Evolutionary conservation across 2,113 vertebrate species (phyloP).

Genomic region (Ictalurus punctatus): DNA sequence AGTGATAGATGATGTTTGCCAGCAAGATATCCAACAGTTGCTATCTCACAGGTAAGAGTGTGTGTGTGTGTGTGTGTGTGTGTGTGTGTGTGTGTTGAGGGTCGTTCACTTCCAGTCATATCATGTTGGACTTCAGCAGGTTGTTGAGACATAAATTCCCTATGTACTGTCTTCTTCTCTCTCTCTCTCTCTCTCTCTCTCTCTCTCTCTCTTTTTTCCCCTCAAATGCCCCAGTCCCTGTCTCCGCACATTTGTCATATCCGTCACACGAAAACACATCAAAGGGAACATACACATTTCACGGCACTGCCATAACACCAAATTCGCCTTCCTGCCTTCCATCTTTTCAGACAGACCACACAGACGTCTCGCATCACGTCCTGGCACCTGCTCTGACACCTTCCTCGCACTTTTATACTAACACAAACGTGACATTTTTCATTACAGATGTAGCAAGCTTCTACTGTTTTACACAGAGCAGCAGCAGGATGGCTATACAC

Average conservation of each 20-base stretch:
- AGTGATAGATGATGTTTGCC: slow-evolving; percentile 59
- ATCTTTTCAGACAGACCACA: slow-evolving; percentile 1
- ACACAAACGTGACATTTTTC: not conserved
- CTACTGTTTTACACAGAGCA: not conserved
- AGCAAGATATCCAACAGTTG: slow-evolving; percentile 53
- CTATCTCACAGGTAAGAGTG: slow-evolving; percentile 27
- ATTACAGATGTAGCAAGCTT: not conserved
- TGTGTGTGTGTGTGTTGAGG: slow-evolving; percentile 22
- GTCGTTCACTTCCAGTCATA: slow-evolving; percentile 50
- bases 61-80: slow-evolving; percentile 28
- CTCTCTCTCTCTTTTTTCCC: slow-evolving; percentile 36
- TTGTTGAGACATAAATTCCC: slow-evolving; percentile 37
- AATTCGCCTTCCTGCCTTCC: not conserved
- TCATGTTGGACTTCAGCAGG: slow-evolving; percentile 50
- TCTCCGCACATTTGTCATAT: slow-evolving; percentile 45
- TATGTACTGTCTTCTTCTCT: slow-evolving; percentile 2
- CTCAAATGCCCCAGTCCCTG: slow-evolving; percentile 25
- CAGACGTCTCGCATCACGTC: not conserved
- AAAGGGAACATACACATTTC: slow-evolving; percentile 16
- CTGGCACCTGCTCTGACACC: not conserved
- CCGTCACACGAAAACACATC: slow-evolving; percentile 30
- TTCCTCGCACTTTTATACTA: not conserved
- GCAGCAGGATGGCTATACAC: not conserved
- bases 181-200: slow-evolving; percentile 3
- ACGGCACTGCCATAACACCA: not conserved